Evolutionary conservation across 2,888 invertebrate species (phyloP).

Genomic region (Petrolisthes manimaculis): DNA sequence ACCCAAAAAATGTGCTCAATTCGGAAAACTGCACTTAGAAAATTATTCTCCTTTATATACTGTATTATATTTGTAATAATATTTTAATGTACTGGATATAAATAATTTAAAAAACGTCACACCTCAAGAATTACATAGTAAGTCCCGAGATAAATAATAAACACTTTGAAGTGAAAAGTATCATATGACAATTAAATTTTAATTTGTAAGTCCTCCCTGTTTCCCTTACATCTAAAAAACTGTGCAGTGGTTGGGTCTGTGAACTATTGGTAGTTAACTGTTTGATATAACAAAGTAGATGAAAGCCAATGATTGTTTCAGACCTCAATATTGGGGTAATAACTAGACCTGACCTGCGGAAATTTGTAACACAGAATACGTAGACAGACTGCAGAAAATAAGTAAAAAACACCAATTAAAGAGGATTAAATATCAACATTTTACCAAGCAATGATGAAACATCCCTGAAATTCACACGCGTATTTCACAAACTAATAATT

Average conservation of each 20-base stretch:
- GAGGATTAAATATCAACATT: too few species aligned
- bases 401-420: too few species aligned
- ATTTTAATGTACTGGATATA: too few species aligned
- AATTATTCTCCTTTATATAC: neutral
- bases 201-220: constrained; percentile 12
- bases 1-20: too few species aligned
- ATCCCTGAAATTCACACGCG: too few species aligned
- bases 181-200: constrained; percentile 1
- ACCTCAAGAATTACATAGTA: too few species aligned
- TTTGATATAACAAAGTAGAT: constrained; percentile 22
- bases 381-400: too few species aligned
- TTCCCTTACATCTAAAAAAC: constrained; percentile 26
- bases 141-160: too few species aligned
- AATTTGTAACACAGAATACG: neutral
- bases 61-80: neutral
- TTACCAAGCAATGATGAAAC: too few species aligned
- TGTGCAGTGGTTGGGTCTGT: constrained; percentile 17
- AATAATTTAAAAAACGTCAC: too few species aligned
- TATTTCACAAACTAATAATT: too few species aligned
- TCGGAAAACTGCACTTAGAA: too few species aligned
- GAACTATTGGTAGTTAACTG: constrained; percentile 12
- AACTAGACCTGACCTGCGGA: neutral
- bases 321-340: neutral
- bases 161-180: neutral
- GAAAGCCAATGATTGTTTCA: neutral